Base-by-base conservation (phyloP, 2,888 invertebrate genomes). In the Tetranychus piercei region DNA sequence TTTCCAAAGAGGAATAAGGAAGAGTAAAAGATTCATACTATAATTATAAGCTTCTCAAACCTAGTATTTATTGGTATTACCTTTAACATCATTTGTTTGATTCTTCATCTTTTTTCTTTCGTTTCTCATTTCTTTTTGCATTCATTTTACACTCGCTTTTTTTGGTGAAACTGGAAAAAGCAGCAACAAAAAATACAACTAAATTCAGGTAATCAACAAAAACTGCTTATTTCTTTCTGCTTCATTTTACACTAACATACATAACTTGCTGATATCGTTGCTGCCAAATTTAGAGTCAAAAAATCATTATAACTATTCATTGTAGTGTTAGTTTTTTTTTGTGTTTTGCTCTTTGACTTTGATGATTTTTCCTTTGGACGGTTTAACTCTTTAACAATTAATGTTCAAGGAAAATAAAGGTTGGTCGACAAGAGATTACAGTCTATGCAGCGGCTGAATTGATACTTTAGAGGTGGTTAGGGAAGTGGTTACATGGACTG, bases 31-130 rank as follows among this genome's bases (percentile, higher is more conserved):
- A 69, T 23, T 34, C 9, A 34, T 69, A 20, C 69, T 69, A 69
- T 69, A 20, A 69, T 69, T 69, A 69, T 69, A 23, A 23, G 11
- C 9, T 6, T 55, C 55, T 15, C 34, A 69, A 69, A 69, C 69
- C 69, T 34, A 69, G 69, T 69, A 69, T 69, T 69, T 69, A 69
- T 69, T 69, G 69, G 69, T 34, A 69, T 69, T 69, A 69, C 34
- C 69, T 20, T 20, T n/a, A 34, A 34, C 69, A 20, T 34, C 69
- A 20, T 20, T 69, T 69, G 69, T 34, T 20, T 23, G 34, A 69
- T 23, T 20, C 22, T 55, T 15, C 15, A 15, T 15, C 55, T 11
- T 45, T 45, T 45, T 15, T 55, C 55, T 6, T 55, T 15, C 55
- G 15, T 55, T 55, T 55, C 55, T 55, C 9, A 55, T 15, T 55